Percentiles rank a stretch among this genome's conserved stretches.
phyloP scores from a whole-genome alignment of 2,888 invertebrate genomes.

The Drosophila hawaiiensis region DNA sequence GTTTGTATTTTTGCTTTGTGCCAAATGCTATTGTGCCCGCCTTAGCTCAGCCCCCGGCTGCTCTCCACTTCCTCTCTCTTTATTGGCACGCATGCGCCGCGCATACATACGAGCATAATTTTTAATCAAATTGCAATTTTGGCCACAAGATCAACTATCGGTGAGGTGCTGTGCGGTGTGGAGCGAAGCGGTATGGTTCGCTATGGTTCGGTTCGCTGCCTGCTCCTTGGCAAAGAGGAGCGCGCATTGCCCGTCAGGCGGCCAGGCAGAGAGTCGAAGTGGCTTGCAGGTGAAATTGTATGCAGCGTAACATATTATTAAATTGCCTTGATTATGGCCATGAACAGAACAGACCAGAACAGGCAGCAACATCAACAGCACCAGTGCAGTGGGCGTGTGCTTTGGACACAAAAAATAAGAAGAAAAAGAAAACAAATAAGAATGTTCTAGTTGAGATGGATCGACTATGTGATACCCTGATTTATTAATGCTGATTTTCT shows the following conservation, averaged over 20 bases:
- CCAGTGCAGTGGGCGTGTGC: slow-evolving; percentile 55
- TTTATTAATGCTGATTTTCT: neutral
- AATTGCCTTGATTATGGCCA: slow-evolving; percentile 79
- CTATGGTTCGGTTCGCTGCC: neutral
- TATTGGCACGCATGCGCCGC: slow-evolving; percentile 57
- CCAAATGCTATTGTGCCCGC: slow-evolving; percentile 44
- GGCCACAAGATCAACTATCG: slow-evolving; percentile 51
- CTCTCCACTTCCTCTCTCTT: slow-evolving; percentile 13
- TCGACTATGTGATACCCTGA: neutral
- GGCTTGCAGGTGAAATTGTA: slow-evolving; percentile 75
- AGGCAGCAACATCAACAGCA: slow-evolving; percentile 19
- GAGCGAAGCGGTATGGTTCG: slow-evolving; percentile 11
- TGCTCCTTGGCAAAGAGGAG: slow-evolving; percentile 30
- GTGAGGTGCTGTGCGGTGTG: slow-evolving; percentile 4
- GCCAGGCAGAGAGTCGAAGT: neutral
- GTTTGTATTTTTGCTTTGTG: slow-evolving; percentile 29
- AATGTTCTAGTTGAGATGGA: neutral
- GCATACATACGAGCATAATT: slow-evolving; percentile 57
- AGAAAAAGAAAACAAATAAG: neutral
- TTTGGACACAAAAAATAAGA: slow-evolving; percentile 20
- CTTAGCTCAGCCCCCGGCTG: neutral
- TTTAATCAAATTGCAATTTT: slow-evolving; percentile 67
- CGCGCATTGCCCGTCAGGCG: slow-evolving; percentile 14
- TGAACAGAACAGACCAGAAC: slow-evolving; percentile 36
- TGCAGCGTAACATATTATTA: slow-evolving; percentile 77